These are phyloP conservation scores for Dromas ardeola DNA, from an alignment of 2,113 vertebrate genomes.

Conservation along the genomic window DNA sequence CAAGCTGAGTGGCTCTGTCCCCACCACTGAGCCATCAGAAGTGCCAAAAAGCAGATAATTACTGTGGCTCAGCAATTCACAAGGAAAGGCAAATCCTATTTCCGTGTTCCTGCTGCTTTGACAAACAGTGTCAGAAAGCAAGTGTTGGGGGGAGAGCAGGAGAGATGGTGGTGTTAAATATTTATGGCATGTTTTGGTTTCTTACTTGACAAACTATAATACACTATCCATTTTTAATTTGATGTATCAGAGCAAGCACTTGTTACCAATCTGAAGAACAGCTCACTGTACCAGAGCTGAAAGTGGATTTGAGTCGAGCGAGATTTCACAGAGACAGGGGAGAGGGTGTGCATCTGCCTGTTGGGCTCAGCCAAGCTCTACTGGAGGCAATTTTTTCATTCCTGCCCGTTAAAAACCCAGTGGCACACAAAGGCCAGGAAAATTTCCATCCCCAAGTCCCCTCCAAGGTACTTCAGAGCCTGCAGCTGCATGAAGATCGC, in stretches of 20 bases:
- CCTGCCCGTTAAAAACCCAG: neutral
- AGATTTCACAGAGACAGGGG: neutral
- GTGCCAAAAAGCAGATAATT: conserved; percentile 51
- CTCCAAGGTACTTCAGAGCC: neutral
- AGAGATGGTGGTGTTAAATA: conserved; percentile 68
- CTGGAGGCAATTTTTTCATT: neutral
- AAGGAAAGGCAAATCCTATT: conserved; percentile 61
- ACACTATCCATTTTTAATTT: conserved; percentile 75
- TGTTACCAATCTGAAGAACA: conserved; percentile 69
- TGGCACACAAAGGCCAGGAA: neutral
- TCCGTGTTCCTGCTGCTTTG: conserved; percentile 51
- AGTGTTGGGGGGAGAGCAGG: neutral
- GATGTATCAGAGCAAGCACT: conserved; percentile 68
- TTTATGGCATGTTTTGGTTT: conserved; percentile 73
- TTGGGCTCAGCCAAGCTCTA: neutral
- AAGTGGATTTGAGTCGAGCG: neutral
- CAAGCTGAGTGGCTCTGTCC: neutral
- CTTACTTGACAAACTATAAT: conserved; percentile 74
- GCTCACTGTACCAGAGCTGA: conserved; percentile 15
- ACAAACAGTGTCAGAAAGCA: conserved; percentile 58
- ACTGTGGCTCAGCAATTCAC: conserved; percentile 7
- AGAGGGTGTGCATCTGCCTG: neutral
- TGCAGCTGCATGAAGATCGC: neutral
- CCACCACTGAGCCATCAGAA: conserved; percentile 20
- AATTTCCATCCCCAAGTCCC: neutral